Evolutionary conservation across 2,113 vertebrate species (phyloP).

Genomic region (Actenoides hombroni): DNA sequence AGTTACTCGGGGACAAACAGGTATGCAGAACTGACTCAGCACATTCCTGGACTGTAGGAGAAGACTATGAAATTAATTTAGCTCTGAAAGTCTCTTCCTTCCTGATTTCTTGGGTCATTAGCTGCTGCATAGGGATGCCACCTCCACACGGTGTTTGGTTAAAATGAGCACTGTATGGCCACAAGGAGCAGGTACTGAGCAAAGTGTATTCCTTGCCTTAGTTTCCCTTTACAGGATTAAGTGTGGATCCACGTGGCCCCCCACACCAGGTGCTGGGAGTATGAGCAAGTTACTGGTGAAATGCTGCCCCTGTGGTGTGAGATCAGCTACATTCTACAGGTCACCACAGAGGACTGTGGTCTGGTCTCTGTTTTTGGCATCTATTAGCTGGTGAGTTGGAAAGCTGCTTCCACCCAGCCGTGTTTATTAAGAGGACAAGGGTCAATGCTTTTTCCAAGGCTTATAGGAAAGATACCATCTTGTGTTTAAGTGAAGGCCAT

Average conservation of each 20-base stretch:
- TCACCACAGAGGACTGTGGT: neutral
- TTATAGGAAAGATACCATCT: neutral
- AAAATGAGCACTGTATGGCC: neutral
- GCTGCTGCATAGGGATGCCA: neutral
- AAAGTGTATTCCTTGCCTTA: fast-evolving
- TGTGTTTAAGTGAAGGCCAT: neutral
- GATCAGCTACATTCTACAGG: neutral
- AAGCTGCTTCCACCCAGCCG: neutral
- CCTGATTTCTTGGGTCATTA: neutral
- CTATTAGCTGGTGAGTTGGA: neutral
- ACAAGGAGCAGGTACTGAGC: neutral
- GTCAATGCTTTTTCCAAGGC: neutral
- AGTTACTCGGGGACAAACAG: neutral
- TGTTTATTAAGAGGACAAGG: neutral
- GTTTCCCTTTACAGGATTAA: neutral
- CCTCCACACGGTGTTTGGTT: fast-evolving
- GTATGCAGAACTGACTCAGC: neutral
- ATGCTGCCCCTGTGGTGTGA: fast-evolving
- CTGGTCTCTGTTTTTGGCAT: neutral
- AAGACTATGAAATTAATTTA: neutral
- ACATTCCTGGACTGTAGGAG: neutral
- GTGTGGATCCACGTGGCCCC: neutral
- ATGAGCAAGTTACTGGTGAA: neutral
- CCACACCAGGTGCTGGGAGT: fast-evolving
- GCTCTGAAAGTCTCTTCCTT: neutral